Evolutionary conservation across 2,113 vertebrate species (phyloP).

Genomic region (Ardeotis arabs): DNA sequence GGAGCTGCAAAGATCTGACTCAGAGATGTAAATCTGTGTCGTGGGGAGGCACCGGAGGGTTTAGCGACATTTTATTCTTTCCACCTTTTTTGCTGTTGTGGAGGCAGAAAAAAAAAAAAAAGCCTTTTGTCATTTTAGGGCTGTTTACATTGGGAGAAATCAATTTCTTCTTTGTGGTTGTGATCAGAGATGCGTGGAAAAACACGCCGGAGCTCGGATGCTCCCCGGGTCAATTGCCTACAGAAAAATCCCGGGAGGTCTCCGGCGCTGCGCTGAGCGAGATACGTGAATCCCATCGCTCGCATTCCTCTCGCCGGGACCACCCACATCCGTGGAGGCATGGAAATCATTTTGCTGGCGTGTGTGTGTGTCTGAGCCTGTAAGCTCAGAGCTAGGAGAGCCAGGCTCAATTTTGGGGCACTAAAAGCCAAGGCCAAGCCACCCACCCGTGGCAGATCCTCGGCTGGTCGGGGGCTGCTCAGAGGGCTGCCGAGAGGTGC

Average conservation of each 20-base stretch:
- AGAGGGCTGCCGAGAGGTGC: not conserved
- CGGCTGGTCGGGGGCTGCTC: not conserved
- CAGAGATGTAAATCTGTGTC: slow-evolving; percentile 57
- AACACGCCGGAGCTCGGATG: not conserved
- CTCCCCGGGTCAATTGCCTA: not conserved
- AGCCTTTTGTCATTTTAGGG: not conserved
- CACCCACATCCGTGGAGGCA: slow-evolving; percentile 34
- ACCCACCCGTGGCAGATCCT: not conserved
- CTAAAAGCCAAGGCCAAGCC: not conserved
- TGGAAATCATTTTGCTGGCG: not conserved
- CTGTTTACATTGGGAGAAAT: not conserved
- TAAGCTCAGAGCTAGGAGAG: not conserved
- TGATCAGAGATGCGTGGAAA: not conserved
- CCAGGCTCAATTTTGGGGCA: not conserved
- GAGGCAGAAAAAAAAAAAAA: not conserved
- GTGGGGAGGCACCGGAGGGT: slow-evolving; percentile 12
- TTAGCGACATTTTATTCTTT: not conserved
- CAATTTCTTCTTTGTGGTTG: not conserved
- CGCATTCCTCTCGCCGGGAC: slow-evolving; percentile 39
- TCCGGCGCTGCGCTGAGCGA: not conserved
- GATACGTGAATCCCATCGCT: not conserved
- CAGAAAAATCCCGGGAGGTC: not conserved
- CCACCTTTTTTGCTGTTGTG: not conserved
- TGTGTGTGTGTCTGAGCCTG: not conserved
- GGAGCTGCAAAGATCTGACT: slow-evolving; percentile 65